These are phyloP conservation scores for Ciconia maguari DNA, from an alignment of 2,113 vertebrate genomes.

Conservation along the genomic window DNA sequence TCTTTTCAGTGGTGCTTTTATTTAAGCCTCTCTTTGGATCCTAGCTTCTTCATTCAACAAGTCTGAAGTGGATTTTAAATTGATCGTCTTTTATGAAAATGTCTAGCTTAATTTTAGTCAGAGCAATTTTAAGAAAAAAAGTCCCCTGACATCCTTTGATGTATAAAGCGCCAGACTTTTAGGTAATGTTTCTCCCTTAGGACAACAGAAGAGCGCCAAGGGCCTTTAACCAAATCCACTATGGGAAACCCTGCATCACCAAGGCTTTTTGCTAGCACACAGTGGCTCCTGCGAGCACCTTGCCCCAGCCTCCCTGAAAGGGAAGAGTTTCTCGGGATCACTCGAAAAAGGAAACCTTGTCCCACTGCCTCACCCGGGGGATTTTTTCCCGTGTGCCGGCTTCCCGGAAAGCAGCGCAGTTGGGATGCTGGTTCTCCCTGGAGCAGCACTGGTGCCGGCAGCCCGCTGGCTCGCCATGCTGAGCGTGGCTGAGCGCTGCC, in stretches of 20 bases:
- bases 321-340: neutral
- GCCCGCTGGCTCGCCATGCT: rapidly evolving
- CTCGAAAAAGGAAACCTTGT: neutral
- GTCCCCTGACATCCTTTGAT: neutral
- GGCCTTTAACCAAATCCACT: neutral
- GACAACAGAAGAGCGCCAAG: neutral
- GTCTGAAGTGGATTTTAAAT: neutral
- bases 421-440: neutral
- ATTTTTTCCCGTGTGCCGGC: rapidly evolving
- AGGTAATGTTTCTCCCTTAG: neutral
- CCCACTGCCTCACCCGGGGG: neutral
- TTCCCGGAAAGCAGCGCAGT: neutral
- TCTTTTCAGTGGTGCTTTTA: neutral
- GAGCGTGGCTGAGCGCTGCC: neutral
- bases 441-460: neutral
- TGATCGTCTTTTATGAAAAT: constrained; percentile 1
- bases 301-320: neutral
- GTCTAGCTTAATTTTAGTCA: constrained; percentile 1
- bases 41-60: neutral
- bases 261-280: neutral
- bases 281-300: neutral
- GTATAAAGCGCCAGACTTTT: neutral
- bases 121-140: neutral
- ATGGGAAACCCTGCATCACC: neutral
- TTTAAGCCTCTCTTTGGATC: neutral